Evolutionary conservation across 2,888 invertebrate genomes (phyloP), one percentile per base, ranked within the genome.

Genomic region (Steinernema hermaphroditum): DNA sequence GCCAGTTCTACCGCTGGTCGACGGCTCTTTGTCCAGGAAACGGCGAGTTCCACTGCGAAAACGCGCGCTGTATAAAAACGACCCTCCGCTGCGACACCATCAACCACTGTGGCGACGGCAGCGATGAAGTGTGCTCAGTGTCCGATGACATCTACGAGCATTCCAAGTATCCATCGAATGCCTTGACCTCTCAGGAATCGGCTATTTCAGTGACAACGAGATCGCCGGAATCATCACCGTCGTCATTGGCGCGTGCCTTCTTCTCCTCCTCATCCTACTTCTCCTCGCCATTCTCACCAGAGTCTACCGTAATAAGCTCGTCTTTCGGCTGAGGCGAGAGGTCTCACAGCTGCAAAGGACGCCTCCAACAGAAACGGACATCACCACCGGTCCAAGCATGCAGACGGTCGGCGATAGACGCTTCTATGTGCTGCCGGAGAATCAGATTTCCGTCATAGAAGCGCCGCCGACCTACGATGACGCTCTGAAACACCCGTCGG

Each of bases 71-170:
- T 85, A 79, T 82, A 70, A 79, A 76, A 70, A 72, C 72, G 9
- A 89, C 91, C 29, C 87, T 92, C 44, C 90, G 90, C 72, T 92
- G 92, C 85, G 92, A 92, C 86, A 91, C 92, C 8, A 91, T 92
- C 79, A 92, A 92, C 87, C 92, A 92, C 80, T 92, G 92, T 80
- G 92, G 92, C 0, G 82, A 82, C 49, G 74, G 71, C n/a, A 76
- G 73, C 14, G 82, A 82, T 75, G 82, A 82, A 70, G 69, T 73
- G 6, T 79, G 79, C 70, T 46, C 73, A 6, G 27, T 73, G n/a
- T 24, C 43, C 16, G 43, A 68, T 19, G 44, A 43, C 16, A 27
- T 57, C 46, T 74, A 69, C 46, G 74, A 74, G 24, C 32, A 68
- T 24, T 29, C 54, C n/a, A 49, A 16, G 69, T 44, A 43, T 1